Evolutionary conservation across 2,888 invertebrate species (phyloP).

Genomic region (Meghimatium bilineatum): DNA sequence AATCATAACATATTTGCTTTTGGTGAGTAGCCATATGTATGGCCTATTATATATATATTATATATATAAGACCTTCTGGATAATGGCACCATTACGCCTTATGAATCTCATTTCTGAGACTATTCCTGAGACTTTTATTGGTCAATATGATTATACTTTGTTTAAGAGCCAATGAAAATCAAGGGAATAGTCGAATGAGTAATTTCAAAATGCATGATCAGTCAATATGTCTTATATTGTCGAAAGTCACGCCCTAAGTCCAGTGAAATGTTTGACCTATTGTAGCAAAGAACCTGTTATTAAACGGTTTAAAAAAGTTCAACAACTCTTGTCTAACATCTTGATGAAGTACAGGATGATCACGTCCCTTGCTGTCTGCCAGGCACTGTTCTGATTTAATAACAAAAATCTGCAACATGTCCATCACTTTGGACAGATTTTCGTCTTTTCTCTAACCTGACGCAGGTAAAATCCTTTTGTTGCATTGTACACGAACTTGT

Average conservation of each 20-base stretch:
- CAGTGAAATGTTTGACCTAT: slow-evolving; percentile 94
- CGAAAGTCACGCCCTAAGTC: slow-evolving; percentile 74
- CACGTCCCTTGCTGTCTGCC: slow-evolving; percentile 90
- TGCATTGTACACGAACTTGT: slow-evolving; percentile 96
- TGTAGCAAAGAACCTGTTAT: slow-evolving; percentile 82
- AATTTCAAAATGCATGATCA: too few species aligned
- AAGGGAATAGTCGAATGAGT: too few species aligned
- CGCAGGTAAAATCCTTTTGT: slow-evolving; percentile 95
- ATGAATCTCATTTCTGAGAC: too few species aligned
- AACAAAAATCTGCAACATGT: slow-evolving; percentile 75
- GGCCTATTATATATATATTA: too few species aligned
- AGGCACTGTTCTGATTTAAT: slow-evolving; percentile 80
- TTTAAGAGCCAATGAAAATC: too few species aligned
- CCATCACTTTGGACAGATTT: background rate
- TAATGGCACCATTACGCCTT: too few species aligned
- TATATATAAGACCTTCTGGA: too few species aligned
- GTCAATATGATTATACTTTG: too few species aligned
- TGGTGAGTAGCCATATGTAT: too few species aligned
- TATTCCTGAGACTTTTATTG: too few species aligned
- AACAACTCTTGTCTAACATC: slow-evolving; percentile 77
- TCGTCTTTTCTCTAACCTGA: slow-evolving; percentile 71
- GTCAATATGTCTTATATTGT: too few species aligned
- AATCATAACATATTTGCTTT: too few species aligned
- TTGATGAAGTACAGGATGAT: slow-evolving; percentile 90
- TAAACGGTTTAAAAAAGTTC: slow-evolving; percentile 65